Percentiles rank a stretch among this genome's conserved stretches.
phyloP scores from a whole-genome alignment of 1,140 invertebrate species.

The Temnothorax curvispinosus region DNA sequence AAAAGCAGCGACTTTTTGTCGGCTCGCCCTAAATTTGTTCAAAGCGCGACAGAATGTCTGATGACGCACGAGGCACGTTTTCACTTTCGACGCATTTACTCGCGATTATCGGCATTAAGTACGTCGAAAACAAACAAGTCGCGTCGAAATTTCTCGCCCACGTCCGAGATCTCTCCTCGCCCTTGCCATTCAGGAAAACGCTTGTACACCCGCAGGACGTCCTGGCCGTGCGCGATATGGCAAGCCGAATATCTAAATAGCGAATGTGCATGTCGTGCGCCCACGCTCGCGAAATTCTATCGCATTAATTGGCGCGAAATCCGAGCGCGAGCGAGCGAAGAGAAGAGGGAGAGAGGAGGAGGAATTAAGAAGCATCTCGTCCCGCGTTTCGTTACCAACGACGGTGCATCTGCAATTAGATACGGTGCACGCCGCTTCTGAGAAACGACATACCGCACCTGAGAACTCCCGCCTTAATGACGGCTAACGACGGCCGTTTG shows the following conservation, averaged over 20 bases:
- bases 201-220: constrained; percentile 50
- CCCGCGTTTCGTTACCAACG: constrained; percentile 8
- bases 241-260: constrained; percentile 57
- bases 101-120: not conserved
- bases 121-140: not conserved
- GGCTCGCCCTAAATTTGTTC: no score
- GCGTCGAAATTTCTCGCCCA: constrained; percentile 38
- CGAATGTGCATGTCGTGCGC: constrained; percentile 50
- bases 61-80: no score
- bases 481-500: not conserved
- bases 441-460: not conserved
- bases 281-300: constrained; percentile 58
- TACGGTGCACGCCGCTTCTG: constrained; percentile 3
- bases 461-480: constrained; percentile 13
- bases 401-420: constrained; percentile 7
- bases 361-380: not conserved
- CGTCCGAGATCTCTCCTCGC: not conserved
- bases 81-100: not conserved
- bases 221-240: constrained; percentile 48
- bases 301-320: constrained; percentile 44
- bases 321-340: not conserved
- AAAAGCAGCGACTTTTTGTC: not conserved
- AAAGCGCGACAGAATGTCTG: no score
- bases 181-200: not conserved
- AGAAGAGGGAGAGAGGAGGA: not conserved